Evolutionary conservation across 2,797 vertebrate species (phyloP), one percentile per base, ranked within the genome.

Genomic region (Carduelis carduelis): DNA sequence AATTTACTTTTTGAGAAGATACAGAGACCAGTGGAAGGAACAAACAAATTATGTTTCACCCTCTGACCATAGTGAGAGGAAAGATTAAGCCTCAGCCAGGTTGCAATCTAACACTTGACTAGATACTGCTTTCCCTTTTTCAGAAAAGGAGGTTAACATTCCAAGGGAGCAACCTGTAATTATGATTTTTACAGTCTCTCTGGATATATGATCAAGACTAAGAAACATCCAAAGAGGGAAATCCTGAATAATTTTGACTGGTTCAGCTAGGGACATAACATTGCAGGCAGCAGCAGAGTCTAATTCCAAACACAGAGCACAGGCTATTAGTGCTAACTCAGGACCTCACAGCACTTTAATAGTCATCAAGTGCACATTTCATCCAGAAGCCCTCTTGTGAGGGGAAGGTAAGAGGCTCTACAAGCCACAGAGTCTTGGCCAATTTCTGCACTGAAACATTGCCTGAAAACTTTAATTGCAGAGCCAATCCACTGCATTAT

Each of bases 401-500:
- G 22, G 28, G 5, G 21, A 75, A 27, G 18, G 3, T n/a, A 27
- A 81, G 66, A 30, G 12, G 16, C 12, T 81, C 37, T 68, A 55
- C 17, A 75, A 35, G 22, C 35, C 71, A 49, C 17, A n/a, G 49
- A 68, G 7, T 49, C 30, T 68, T 68, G 52, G 20, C 20, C 68
- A 89, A 52, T 52, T 20, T 76, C 52, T 70, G 46, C 23, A 20
- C 9, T 76, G 41, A 72, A 88, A 22, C 1, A 8, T 11, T 41
- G 18, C 6, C 37, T 69, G 70, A 88, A 86, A 90, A 9, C 17
- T 6, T 43, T 46, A 43, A 39, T 35, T 81, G 26, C 14, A 10
- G 17, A 75, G 41, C 39, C n/a, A 65, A 23, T 17, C 1, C 1
- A 47, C 41, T 0, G 0, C 24, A 32, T 76, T 39, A 59, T 56